Conservation (phyloP, 2,888 invertebrate species). For the Dynastes tityus region DNA sequence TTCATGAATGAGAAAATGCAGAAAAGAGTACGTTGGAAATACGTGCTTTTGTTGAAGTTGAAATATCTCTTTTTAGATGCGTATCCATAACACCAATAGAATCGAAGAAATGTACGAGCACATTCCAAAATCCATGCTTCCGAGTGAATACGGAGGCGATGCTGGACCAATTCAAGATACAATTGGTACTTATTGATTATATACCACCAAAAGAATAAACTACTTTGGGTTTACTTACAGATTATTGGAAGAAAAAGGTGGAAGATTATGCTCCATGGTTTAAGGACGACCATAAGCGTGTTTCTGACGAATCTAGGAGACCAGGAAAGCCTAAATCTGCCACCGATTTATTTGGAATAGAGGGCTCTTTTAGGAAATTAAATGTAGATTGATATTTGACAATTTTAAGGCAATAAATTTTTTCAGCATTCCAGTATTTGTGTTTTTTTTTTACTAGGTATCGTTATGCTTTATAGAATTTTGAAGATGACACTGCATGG, state of each 20-base stretch:
- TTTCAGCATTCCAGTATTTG: no score
- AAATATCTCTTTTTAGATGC: slow-evolving; percentile 67
- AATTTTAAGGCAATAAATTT: not conserved
- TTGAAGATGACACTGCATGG: no score
- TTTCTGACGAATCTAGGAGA: slow-evolving; percentile 72
- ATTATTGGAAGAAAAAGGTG: slow-evolving; percentile 73
- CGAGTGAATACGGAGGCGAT: slow-evolving; percentile 79
- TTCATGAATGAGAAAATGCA: slow-evolving; percentile 77
- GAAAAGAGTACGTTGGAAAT: slow-evolving; percentile 71
- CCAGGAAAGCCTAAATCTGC: slow-evolving; percentile 73
- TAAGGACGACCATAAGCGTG: slow-evolving; percentile 70
- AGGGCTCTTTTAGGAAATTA: slow-evolving; percentile 61
- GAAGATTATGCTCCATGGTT: slow-evolving; percentile 72
- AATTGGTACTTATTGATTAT: slow-evolving; percentile 66
- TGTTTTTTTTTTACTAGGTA: no score
- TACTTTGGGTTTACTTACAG: slow-evolving; percentile 56
- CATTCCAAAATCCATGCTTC: slow-evolving; percentile 75
- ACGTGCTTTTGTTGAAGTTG: no score
- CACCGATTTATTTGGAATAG: slow-evolving; percentile 73
- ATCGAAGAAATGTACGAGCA: slow-evolving; percentile 74
- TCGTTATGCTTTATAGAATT: no score
- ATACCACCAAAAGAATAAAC: not conserved
- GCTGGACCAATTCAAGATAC: slow-evolving; percentile 73
- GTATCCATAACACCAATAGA: slow-evolving; percentile 71
- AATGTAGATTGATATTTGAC: slow-evolving; percentile 52